phyloP scores from a whole-genome alignment of 2,113 vertebrate genomes.

The Urocolius indicus region DNA sequence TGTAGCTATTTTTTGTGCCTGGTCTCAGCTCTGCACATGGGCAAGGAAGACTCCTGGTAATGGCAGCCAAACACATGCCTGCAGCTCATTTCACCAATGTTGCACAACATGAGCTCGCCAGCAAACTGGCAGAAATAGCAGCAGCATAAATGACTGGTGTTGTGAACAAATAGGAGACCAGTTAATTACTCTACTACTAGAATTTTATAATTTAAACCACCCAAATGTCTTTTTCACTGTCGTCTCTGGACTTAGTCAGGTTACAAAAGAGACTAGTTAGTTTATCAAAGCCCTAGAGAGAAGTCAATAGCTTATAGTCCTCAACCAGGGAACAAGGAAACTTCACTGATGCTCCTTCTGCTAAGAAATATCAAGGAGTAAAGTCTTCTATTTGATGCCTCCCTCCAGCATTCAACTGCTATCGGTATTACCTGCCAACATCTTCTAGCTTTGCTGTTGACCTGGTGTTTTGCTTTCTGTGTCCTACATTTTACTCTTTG shows the following conservation, averaged over 20 bases:
- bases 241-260: background rate
- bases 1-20: background rate
- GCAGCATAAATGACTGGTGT: constrained; percentile 2
- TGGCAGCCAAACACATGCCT: background rate
- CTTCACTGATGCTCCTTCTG: background rate
- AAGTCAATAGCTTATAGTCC: background rate
- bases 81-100: background rate
- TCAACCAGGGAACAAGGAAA: background rate
- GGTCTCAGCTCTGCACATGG: accelerated
- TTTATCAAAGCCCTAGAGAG: background rate
- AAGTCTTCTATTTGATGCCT: background rate
- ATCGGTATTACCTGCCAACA: background rate
- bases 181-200: background rate
- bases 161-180: background rate
- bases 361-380: background rate
- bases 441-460: background rate
- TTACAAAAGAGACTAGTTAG: background rate
- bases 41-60: background rate
- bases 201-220: background rate
- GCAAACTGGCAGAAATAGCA: constrained; percentile 13
- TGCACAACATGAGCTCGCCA: constrained; percentile 22
- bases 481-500: background rate
- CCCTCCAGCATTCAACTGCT: background rate
- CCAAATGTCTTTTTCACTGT: background rate
- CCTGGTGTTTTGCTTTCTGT: background rate